phyloP scores from a whole-genome alignment of 2,888 invertebrate species.

The Tetrapedia diversipes region DNA sequence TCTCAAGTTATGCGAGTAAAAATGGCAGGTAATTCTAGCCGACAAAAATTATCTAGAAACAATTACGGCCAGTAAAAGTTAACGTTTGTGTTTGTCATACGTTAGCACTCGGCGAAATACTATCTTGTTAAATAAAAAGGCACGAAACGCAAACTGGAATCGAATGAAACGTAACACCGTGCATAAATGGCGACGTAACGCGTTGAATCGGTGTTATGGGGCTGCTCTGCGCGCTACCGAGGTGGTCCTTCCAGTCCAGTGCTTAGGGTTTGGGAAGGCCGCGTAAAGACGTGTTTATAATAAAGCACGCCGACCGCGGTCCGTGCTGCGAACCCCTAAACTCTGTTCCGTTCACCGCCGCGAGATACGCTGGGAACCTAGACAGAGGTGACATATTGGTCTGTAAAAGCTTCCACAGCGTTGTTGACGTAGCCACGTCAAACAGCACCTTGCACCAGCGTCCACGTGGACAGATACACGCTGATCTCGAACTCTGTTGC shows the following conservation, averaged over 20 bases:
- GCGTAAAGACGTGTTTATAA: constrained; percentile 57
- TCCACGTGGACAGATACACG: constrained; percentile 40
- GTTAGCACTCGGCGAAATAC: background rate
- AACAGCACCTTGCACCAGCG: constrained; percentile 55
- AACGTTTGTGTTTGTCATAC: background rate
- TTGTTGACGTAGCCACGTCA: constrained; percentile 62
- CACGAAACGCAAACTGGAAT: background rate
- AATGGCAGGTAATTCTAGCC: too few relatives aligned
- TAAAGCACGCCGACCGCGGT: constrained; percentile 45
- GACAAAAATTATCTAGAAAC: too few relatives aligned
- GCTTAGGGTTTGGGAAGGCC: constrained; percentile 32
- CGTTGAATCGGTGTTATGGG: constrained; percentile 27
- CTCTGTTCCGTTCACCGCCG: constrained; percentile 21
- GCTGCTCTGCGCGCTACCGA: constrained; percentile 43
- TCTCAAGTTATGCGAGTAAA: too few relatives aligned
- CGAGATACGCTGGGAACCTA: constrained; percentile 45
- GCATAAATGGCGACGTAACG: constrained; percentile 26
- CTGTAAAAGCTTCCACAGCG: constrained; percentile 47
- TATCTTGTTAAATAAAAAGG: background rate
- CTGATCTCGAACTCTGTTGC: constrained; percentile 7
- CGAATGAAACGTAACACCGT: constrained; percentile 29
- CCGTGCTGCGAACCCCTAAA: constrained; percentile 49
- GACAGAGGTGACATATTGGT: constrained; percentile 56
- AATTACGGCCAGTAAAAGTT: too few relatives aligned
- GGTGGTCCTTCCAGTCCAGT: constrained; percentile 53